Evolutionary conservation across 2,797 vertebrate species (phyloP).

Genomic region (Pangasius larnaudii): DNA sequence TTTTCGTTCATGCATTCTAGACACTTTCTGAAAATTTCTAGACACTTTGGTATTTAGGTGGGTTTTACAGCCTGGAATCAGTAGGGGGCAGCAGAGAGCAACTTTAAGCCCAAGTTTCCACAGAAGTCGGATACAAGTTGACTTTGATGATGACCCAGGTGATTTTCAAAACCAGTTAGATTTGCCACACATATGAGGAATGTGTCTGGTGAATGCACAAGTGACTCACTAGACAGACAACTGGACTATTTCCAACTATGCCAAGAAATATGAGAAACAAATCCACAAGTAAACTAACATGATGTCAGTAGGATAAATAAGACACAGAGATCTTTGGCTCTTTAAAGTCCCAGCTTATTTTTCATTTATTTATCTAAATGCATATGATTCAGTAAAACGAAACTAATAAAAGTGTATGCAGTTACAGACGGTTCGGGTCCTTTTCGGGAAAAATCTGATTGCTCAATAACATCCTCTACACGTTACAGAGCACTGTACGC

Average conservation of each 20-base stretch:
- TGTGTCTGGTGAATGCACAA: neutral
- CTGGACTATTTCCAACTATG: neutral
- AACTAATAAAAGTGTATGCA: neutral
- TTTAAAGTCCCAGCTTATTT: neutral
- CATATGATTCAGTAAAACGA: neutral
- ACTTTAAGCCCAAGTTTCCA: neutral
- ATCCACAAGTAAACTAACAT: neutral
- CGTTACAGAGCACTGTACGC: neutral
- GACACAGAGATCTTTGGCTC: neutral
- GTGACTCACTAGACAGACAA: neutral
- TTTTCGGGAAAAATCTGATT: neutral
- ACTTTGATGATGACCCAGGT: neutral
- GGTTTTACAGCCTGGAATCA: neutral
- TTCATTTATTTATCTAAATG: neutral
- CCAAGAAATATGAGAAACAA: neutral
- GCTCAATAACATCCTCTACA: neutral
- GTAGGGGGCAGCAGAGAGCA: conserved; percentile 46
- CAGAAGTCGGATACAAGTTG: neutral
- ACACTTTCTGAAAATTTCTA: neutral
- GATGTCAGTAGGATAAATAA: neutral
- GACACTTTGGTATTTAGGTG: neutral
- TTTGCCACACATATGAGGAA: neutral
- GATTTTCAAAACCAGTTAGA: neutral
- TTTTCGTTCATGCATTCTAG: neutral
- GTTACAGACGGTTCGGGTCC: neutral